A percentile compares a stretch with the other conserved stretches of the same genome.
Conservation (phyloP, 2,113 vertebrate species). For the Jacana jacana region DNA sequence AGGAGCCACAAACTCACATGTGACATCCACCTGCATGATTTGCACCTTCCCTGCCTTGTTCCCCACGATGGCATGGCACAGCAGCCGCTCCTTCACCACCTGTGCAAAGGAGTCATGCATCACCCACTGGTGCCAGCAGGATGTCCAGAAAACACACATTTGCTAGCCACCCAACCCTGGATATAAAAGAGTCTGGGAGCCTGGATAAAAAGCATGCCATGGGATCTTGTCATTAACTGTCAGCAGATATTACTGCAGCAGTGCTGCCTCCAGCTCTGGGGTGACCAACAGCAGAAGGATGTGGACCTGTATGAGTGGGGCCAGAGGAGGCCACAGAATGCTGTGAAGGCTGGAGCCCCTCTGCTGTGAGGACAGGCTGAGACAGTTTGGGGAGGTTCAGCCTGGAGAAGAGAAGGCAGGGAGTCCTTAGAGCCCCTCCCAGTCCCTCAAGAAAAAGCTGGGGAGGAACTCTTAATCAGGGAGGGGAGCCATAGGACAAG, state of each 20-base stretch:
- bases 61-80: slow-evolving; percentile 78
- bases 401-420: not conserved
- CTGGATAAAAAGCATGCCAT: not conserved
- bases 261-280: not conserved
- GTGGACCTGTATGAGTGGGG: not conserved
- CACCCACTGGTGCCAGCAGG: not conserved
- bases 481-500: too few relatives aligned
- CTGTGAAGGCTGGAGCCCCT: not conserved
- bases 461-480: too few relatives aligned
- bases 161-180: not conserved
- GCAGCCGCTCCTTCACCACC: slow-evolving; percentile 79
- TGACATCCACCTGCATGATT: slow-evolving; percentile 78
- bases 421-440: not conserved
- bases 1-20: slow-evolving; percentile 82
- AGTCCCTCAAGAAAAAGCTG: not conserved
- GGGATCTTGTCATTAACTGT: not conserved
- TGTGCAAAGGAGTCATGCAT: slow-evolving; percentile 6
- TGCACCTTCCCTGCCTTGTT: slow-evolving; percentile 27
- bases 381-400: not conserved
- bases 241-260: not conserved
- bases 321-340: not conserved
- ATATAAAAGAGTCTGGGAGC: not conserved
- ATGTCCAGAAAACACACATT: not conserved
- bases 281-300: not conserved
- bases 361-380: not conserved